A percentile compares a stretch with the other conserved stretches of the same genome.
phyloP scores from a whole-genome alignment of 1,140 invertebrate genomes.

The Nixonia krombeini region DNA sequence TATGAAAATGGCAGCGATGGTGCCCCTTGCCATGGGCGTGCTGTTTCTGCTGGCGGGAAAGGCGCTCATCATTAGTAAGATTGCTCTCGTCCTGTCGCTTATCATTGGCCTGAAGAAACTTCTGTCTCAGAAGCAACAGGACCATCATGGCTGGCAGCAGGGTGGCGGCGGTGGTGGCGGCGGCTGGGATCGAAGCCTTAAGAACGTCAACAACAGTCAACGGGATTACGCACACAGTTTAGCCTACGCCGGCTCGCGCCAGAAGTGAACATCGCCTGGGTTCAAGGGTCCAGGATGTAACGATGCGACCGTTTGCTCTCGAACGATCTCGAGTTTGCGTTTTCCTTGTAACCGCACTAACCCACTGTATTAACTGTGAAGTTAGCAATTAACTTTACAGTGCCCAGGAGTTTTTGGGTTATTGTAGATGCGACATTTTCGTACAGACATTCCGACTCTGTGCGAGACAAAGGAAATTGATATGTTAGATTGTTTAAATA shows the following conservation, averaged over 20 bases:
- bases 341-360: constrained; percentile 39
- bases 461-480: too few relatives aligned
- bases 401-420: constrained; percentile 7
- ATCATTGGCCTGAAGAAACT: constrained; percentile 87
- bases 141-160: constrained; percentile 57
- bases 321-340: constrained; percentile 25
- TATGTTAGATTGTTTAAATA: too few relatives aligned
- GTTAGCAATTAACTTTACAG: constrained; percentile 26
- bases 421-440: too few relatives aligned
- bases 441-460: too few relatives aligned
- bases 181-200: constrained; percentile 73
- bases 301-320: constrained; percentile 19
- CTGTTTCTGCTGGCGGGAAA: constrained; percentile 83
- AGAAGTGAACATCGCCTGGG: constrained; percentile 17
- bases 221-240: constrained; percentile 74
- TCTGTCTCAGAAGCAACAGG: constrained; percentile 76
- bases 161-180: constrained; percentile 72
- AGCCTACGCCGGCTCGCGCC: constrained; percentile 74
- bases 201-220: constrained; percentile 59
- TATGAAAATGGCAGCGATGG: constrained; percentile 81
- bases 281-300: not conserved
- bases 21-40: constrained; percentile 81
- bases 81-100: constrained; percentile 81
- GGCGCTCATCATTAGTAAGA: constrained; percentile 83
- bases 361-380: constrained; percentile 27